A percentile compares a stretch with the other conserved stretches of the same genome.
phyloP scores from a whole-genome alignment of 2,113 vertebrate genomes.

The Cyanoderma ruficeps region DNA sequence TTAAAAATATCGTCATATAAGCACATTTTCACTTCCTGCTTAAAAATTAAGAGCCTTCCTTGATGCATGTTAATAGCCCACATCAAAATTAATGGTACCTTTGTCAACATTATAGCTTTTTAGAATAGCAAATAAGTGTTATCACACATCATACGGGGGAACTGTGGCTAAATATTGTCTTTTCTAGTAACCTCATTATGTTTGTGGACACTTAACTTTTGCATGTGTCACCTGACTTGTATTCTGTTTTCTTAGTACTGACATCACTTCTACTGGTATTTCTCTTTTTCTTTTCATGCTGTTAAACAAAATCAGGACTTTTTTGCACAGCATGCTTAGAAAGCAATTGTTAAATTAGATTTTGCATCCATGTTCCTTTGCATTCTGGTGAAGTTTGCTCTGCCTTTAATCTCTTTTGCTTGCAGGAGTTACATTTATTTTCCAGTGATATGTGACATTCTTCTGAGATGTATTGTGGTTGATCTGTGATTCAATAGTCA shows the following conservation, averaged over 20 bases:
- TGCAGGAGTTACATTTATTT: constrained; percentile 4
- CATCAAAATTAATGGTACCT: constrained; percentile 44
- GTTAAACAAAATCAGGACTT: neutral
- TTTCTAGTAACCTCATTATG: neutral
- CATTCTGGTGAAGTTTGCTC: neutral
- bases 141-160: neutral
- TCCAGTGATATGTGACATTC: neutral
- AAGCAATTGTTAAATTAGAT: neutral
- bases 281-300: neutral
- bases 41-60: constrained; percentile 26
- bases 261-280: neutral
- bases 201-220: neutral
- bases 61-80: neutral
- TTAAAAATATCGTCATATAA: constrained; percentile 9
- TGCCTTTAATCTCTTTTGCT: neutral
- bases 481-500: neutral
- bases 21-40: neutral
- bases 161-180: neutral
- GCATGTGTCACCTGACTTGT: neutral
- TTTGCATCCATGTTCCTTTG: neutral
- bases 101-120: neutral
- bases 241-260: neutral
- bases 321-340: neutral
- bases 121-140: neutral
- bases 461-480: neutral